Conservation (phyloP, 2,113 vertebrate species). For the Hiodon alosoides region DNA sequence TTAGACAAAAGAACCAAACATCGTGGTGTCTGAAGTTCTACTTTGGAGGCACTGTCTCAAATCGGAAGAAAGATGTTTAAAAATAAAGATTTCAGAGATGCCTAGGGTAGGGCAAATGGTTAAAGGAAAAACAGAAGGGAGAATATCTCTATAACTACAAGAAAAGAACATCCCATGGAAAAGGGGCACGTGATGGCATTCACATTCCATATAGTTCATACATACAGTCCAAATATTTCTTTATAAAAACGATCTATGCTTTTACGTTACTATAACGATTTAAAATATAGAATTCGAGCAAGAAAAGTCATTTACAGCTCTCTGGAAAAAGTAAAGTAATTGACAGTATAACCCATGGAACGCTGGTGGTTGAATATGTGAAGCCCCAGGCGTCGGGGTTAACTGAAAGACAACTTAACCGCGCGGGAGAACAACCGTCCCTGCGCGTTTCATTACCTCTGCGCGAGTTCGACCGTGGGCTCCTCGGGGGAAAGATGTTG, state of each 20-base stretch:
- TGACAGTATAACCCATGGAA: neutral
- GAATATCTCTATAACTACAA: no score
- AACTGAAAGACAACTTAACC: no score
- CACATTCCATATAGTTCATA: neutral
- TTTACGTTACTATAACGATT: conserved; percentile 1
- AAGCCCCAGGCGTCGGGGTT: no score
- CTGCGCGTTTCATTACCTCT: no score
- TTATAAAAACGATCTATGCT: neutral
- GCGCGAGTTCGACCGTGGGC: no score
- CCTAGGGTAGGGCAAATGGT: neutral
- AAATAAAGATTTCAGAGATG: conserved; percentile 7
- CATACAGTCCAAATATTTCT: neutral
- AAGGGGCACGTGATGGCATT: neutral
- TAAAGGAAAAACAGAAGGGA: no score
- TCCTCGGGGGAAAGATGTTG: no score
- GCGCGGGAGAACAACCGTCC: no score
- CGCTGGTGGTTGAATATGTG: neutral
- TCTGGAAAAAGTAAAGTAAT: neutral
- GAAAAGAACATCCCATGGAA: neutral
- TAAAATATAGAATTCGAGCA: neutral
- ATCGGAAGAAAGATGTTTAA: neutral
- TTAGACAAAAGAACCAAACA: neutral
- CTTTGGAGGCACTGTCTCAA: neutral
- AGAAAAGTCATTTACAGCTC: neutral
- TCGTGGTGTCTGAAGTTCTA: neutral